phyloP scores from a whole-genome alignment of 2,113 vertebrate genomes.

The Galemys pyrenaicus region DNA sequence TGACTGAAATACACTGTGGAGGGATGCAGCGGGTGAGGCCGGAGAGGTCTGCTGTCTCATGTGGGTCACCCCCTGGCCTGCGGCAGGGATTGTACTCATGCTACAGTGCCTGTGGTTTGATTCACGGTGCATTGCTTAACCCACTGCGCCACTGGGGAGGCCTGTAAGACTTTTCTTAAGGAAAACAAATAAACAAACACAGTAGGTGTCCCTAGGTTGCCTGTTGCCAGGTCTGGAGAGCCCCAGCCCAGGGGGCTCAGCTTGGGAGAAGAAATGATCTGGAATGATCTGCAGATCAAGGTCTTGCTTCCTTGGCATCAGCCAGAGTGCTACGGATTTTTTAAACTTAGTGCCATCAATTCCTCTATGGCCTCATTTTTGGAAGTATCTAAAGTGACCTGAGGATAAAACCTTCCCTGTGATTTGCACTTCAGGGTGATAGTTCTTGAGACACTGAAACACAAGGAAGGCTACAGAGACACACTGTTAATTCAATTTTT shows the following conservation, averaged over 20 bases:
- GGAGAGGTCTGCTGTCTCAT: too few relatives aligned
- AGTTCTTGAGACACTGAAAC: background rate
- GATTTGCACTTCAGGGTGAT: background rate
- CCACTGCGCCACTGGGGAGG: too few relatives aligned
- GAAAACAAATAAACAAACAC: too few relatives aligned
- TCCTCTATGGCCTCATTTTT: background rate
- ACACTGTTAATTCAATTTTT: background rate
- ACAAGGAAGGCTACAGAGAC: background rate
- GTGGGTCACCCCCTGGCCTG: too few relatives aligned
- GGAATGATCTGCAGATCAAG: background rate
- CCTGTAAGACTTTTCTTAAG: background rate
- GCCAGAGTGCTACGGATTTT: background rate
- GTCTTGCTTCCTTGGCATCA: background rate
- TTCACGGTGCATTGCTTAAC: too few relatives aligned
- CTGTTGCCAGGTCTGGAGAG: background rate
- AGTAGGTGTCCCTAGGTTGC: too few relatives aligned
- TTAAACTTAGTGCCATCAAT: background rate
- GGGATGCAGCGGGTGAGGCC: too few relatives aligned
- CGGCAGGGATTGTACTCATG: too few relatives aligned
- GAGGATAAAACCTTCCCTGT: background rate
- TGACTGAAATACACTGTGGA: too few relatives aligned
- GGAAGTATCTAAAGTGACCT: background rate
- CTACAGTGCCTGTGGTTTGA: too few relatives aligned
- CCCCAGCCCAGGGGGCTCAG: background rate
- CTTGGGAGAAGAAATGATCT: background rate